phyloP scores from a whole-genome alignment of 2,113 vertebrate species.

The Labrus mixtus region DNA sequence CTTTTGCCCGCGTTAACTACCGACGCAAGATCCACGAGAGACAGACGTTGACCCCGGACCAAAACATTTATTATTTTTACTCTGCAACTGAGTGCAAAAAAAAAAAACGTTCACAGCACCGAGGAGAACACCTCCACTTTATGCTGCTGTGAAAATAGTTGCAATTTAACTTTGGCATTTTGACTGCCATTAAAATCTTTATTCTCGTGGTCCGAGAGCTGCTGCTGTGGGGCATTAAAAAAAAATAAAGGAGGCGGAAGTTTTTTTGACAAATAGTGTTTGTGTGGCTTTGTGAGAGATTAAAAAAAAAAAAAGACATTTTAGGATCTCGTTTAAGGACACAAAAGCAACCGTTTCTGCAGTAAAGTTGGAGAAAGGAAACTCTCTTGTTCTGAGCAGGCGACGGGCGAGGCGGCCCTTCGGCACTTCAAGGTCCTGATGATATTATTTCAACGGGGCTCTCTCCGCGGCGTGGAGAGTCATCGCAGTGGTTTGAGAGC shows the following conservation, averaged over 20 bases:
- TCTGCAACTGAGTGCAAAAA: neutral
- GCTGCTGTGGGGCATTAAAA: neutral
- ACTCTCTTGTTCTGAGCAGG: constrained; percentile 56
- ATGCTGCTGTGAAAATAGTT: neutral
- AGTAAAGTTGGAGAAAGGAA: no score
- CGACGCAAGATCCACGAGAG: constrained; percentile 9
- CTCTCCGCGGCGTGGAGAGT: constrained; percentile 66
- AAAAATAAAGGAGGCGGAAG: neutral
- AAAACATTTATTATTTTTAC: constrained; percentile 40
- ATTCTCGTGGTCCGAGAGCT: neutral
- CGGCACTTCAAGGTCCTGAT: constrained; percentile 59
- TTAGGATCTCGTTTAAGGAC: no score
- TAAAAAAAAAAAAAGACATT: neutral
- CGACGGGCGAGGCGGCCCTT: constrained; percentile 52
- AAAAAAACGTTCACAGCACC: neutral
- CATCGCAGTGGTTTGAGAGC: constrained; percentile 69
- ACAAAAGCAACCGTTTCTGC: no score
- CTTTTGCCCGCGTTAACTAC: constrained; percentile 62
- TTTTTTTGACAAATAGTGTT: neutral
- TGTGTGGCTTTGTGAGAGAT: neutral
- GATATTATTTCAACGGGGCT: constrained; percentile 73
- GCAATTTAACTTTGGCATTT: neutral
- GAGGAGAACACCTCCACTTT: neutral
- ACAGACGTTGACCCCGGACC: constrained; percentile 18
- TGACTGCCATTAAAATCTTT: neutral